Evolutionary conservation across 2,113 vertebrate species (phyloP), one percentile per base, ranked within the genome.

Genomic region (Passer domesticus): DNA sequence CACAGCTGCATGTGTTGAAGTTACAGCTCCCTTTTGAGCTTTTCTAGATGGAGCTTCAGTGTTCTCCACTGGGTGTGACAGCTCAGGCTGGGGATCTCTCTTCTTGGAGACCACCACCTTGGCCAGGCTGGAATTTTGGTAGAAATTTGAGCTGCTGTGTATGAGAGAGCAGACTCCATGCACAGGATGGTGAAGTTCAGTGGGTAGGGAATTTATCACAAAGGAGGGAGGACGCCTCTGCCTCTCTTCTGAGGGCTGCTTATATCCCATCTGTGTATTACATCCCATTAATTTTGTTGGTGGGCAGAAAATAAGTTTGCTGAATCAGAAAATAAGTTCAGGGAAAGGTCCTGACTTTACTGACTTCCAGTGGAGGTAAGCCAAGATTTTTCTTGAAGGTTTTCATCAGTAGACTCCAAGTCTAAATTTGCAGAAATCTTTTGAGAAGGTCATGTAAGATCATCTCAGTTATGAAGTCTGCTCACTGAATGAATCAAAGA

Each of bases 351-450:
- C 21, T 60, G 27, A 9, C 18, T 75, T 84, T 56, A n/a, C 10
- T 24, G 15, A n/a, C 9, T 59, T 79, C 27, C 43, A 16, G 11
- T 53, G 24, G 37, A 77, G 22, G 10, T 50, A 79, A 94, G 23
- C 11, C 30, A 93, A 76, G 49, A 52, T 64, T 90, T 76, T 88
- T 47, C 53, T 56, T 43, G n/a, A 83, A 88, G 31, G 12, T 85
- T 79, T 80, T 64, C 3, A 43, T 78, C 39, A 33, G 16, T 44
- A 52, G 14, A 92, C 18, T 55, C 44, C 35, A 75, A 63, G 41
- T 28, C 7, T 76, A 77, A 92, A 66, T 53, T 73, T 80, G 55
- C 44, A 92, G 37, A 89, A 86, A 31, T 46, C 37, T 88, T 76
- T 77, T 39, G 25, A 67, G 72, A 79, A 56, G 6, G 12, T 23